Percentiles rank a stretch among this genome's conserved stretches.
Conservation (phyloP, 2,797 vertebrate genomes). For the Scleropages formosus region DNA sequence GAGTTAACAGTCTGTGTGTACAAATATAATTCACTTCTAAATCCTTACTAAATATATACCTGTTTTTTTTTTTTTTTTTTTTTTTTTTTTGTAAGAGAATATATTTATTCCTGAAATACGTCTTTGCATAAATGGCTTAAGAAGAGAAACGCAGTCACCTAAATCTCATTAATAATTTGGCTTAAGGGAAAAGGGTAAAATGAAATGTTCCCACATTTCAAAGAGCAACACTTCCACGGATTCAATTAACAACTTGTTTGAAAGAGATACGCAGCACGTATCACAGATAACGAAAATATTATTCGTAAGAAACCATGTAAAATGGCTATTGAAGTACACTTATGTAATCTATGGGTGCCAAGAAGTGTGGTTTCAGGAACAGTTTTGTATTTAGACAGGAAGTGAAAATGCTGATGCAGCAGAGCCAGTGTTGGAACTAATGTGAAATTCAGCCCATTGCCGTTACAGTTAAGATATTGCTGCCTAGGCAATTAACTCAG, state of each 20-base stretch:
- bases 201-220: conserved; percentile 48
- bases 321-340: conserved; percentile 39
- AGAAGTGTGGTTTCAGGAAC: conserved; percentile 31
- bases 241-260: conserved; percentile 50
- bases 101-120: conserved; percentile 41
- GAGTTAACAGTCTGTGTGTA: too few relatives aligned
- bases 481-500: neutral
- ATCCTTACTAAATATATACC: neutral
- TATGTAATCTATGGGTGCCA: conserved; percentile 39
- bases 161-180: conserved; percentile 58
- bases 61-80: neutral
- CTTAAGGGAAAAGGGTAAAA: conserved; percentile 37
- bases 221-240: conserved; percentile 42
- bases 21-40: neutral
- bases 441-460: conserved; percentile 30
- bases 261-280: conserved; percentile 42
- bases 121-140: conserved; percentile 47
- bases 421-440: conserved; percentile 31
- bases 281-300: conserved; percentile 33
- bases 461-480: neutral
- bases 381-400: conserved; percentile 14
- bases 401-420: conserved; percentile 24
- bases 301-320: conserved; percentile 36
- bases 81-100: conserved; percentile 28
- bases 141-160: conserved; percentile 44